Evolutionary conservation across 2,888 invertebrate genomes (phyloP), one percentile per base, ranked within the genome.

Genomic region (Hoplodrina blanda): DNA sequence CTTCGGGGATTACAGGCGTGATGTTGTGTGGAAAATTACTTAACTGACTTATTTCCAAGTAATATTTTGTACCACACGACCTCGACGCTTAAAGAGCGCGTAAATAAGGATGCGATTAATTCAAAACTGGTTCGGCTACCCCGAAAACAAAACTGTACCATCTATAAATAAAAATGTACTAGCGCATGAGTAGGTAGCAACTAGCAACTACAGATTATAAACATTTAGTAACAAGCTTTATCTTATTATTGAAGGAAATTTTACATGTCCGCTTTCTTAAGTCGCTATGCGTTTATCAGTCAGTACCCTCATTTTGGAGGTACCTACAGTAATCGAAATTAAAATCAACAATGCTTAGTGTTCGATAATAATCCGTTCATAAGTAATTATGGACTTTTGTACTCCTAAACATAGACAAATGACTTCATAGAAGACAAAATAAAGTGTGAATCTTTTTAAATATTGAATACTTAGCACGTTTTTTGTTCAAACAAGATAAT

Each of bases 271-370:
- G 83, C 85, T 89, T 91, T 90, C 88, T 87, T 86, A 83, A 52
- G 87, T 85, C 85, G 81, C 86, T 75, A 87, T 59, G 84, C 71
- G 62, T 69, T 87, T 92, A 93, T 92, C 92, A 87, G 87, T 75
- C 83, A 81, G 64, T 86, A 80, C 76, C 88, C 90, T 79, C 82
- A 78, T 80, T 89, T 83, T 64, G 55, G 69, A 73, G 73, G 72
- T 25, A 25, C 25, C 25, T 69, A 68, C 73, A 61, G 72, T 70
- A 82, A 78, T 77, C 66, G 44, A 66, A 66, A 76, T 60, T 50
- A 33, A 25, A 66, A 63, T 70, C 70, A 69, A 68, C 55, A 78
- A 55, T 33, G 11, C 33, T 52, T 66, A 19, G 37, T 11, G 4
- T 62, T 60, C 8, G 15, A 41, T 53, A n/a, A 60, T 46, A 25